Conservation (phyloP, 1,140 invertebrate genomes). For the Schlechtendalia chinensis region DNA sequence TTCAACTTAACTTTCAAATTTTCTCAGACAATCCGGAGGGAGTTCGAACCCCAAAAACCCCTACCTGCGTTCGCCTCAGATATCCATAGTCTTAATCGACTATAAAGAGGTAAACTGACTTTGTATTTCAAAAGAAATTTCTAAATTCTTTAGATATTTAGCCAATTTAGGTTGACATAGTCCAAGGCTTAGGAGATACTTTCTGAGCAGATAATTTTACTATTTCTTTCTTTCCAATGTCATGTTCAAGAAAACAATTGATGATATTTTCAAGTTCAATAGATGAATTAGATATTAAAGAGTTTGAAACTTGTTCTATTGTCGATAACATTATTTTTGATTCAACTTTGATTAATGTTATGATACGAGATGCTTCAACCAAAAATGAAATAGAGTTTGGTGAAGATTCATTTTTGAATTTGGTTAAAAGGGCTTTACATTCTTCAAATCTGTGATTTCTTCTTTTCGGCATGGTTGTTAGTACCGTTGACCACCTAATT, state of each 20-base stretch:
- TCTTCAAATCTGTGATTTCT: background rate
- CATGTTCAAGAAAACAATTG: constrained; percentile 18
- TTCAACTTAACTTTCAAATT: too few species aligned
- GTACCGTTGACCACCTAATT: too few species aligned
- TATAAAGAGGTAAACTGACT: too few species aligned
- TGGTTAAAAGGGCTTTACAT: background rate
- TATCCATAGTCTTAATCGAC: too few species aligned
- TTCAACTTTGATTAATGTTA: background rate
- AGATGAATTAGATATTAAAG: background rate
- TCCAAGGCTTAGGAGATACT: constrained; percentile 19
- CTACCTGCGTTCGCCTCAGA: too few species aligned
- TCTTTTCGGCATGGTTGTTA: background rate
- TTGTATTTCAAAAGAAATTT: too few species aligned
- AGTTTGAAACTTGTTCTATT: background rate
- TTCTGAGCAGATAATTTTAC: constrained; percentile 21
- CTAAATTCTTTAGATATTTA: background rate
- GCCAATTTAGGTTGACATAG: constrained; percentile 24
- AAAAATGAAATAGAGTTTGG: constrained; percentile 29
- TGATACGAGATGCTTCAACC: background rate
- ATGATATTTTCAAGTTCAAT: background rate
- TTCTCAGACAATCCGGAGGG: too few species aligned
- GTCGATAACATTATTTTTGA: background rate
- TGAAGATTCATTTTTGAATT: background rate
- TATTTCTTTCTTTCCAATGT: constrained; percentile 10
- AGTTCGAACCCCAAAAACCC: too few species aligned